These are phyloP conservation scores for Pentalonia nigronervosa DNA, from an alignment of 1,140 invertebrate species.

Conservation along the genomic window DNA sequence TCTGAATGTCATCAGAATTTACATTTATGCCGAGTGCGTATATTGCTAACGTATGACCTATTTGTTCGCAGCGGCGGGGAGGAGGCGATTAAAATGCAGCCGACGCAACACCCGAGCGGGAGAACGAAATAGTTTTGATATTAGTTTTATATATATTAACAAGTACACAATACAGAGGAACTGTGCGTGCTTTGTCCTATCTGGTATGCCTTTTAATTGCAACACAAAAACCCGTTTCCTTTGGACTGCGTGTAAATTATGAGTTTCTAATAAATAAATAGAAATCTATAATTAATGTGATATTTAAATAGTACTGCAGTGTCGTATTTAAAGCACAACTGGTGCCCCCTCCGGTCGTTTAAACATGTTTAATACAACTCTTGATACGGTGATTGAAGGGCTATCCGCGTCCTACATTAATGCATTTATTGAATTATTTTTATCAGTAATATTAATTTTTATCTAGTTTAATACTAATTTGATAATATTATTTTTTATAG, in stretches of 20 bases:
- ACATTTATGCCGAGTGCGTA: neutral
- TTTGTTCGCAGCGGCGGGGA: neutral
- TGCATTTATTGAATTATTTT: too few relatives aligned
- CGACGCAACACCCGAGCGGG: neutral
- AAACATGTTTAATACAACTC: neutral
- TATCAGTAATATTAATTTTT: too few relatives aligned
- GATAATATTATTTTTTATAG: neutral
- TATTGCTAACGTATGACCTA: neutral
- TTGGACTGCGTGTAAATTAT: neutral
- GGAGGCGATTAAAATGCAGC: neutral
- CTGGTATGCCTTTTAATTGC: slow-evolving; percentile 26
- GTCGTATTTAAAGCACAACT: neutral
- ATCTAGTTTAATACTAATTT: neutral
- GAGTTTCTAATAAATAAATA: neutral
- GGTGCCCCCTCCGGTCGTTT: neutral
- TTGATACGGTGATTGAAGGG: neutral
- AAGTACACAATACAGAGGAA: slow-evolving; percentile 39
- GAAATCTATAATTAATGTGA: neutral
- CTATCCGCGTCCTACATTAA: neutral
- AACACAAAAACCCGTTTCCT: slow-evolving; percentile 48
- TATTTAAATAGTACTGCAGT: neutral
- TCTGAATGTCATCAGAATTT: neutral
- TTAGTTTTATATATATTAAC: slow-evolving; percentile 42
- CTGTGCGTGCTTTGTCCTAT: neutral
- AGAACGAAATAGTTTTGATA: slow-evolving; percentile 14